Base-by-base conservation (phyloP, 2,888 invertebrate species). In the Cheilosia scutellata region DNA sequence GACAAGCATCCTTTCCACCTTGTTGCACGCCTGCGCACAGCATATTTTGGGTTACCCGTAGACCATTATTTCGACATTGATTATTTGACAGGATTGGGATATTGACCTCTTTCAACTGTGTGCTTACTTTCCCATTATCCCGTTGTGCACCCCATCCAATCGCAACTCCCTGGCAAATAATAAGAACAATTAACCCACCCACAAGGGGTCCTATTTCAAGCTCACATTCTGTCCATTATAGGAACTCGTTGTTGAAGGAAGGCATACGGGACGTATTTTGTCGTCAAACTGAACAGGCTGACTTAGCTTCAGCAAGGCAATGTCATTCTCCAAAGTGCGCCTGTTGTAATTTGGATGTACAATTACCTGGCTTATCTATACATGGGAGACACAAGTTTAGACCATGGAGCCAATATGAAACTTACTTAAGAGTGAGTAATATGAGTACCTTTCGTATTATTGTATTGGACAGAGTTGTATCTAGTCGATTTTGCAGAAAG, bases 1-100 rank as follows among this genome's bases (percentile, higher is more conserved):
- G 88, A 33, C 88, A 88, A 1, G 86, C 72, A 77, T 87, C 87
- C 57, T 77, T 87, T 9, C 86, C 88, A n/a, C 86, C 86, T 25
- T 71, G 5, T 11, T n/a, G 27, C 7, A 68, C 55, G 7, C 86
- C 86, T 5, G 86, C 86, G 25, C 86, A 86, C 5, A 86, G 42
- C 86, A 80, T 86, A 37, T n/a, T 71, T 3, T 55, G 11, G 13
- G 86, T 55, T 4, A 86, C 66, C 27, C 51, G 51, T 25, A 86
- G 37, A 13, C 86, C 86, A 37, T 62, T 47, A 40, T 66, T 31
- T 11, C 70, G 65, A 33, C 88, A 88, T 42, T 87, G 82, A 2
- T 58, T 87, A 57, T 86, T 88, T 0, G 78, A 68, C 5, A 88
- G 25, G 27, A 88, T 84, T 55, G 88, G 88, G 1, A 88, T 57